Percentiles rank a stretch among this genome's conserved stretches.
These are phyloP conservation scores for Electrophaes corylata DNA, from an alignment of 2,888 invertebrate genomes.

Conservation along the genomic window DNA sequence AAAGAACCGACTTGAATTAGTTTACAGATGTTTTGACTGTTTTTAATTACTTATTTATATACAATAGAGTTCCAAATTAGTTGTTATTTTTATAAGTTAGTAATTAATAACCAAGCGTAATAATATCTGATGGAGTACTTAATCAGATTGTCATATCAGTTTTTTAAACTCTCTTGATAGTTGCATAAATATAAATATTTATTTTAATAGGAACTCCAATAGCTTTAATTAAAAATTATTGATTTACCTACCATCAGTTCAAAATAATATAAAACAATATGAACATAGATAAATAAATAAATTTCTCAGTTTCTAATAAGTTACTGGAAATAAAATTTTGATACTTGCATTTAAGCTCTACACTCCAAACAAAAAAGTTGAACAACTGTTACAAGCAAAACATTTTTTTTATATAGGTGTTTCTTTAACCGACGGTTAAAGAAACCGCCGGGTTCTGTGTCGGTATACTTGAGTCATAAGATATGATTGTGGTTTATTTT, in stretches of 20 bases:
- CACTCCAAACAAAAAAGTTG: background rate
- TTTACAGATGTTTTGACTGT: slow-evolving; percentile 31
- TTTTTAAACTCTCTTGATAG: too few species aligned
- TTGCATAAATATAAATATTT: too few species aligned
- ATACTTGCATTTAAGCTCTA: slow-evolving; percentile 18
- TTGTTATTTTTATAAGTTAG: background rate
- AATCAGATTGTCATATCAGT: background rate
- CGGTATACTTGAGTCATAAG: background rate
- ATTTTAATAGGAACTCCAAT: too few species aligned
- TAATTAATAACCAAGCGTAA: background rate
- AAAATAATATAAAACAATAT: background rate
- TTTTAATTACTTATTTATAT: slow-evolving; percentile 41
- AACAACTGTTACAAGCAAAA: too few species aligned
- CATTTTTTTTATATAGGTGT: background rate
- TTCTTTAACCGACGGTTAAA: background rate
- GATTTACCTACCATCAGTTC: too few species aligned
- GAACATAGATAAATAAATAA: background rate
- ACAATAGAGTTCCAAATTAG: slow-evolving; percentile 45
- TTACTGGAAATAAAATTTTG: slow-evolving; percentile 13
- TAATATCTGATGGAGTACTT: background rate
- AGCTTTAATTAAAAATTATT: too few species aligned
- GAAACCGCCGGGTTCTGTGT: background rate
- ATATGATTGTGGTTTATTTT: slow-evolving; percentile 29
- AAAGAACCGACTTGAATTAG: slow-evolving; percentile 59
- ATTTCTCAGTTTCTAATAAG: background rate